Evolutionary conservation across 2,888 invertebrate species (phyloP), one percentile per base, ranked within the genome.

Genomic region (Conistra vaccinii): DNA sequence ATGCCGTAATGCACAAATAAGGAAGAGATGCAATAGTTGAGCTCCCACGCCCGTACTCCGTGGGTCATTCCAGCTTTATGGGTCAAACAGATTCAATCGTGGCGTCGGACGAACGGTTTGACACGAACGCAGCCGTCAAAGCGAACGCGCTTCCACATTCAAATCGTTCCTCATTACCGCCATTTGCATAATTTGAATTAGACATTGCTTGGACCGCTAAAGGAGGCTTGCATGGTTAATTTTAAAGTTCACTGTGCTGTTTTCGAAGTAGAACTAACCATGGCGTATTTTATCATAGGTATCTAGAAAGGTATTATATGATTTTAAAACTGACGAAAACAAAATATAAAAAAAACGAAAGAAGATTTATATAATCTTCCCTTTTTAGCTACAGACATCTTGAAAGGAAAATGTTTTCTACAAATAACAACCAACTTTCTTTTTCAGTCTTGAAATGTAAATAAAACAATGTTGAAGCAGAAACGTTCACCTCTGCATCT

Each of bases 31-130:
- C 78, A 80, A 80, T 78, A 80, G 73, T 69, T 69, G 51, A 69
- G 80, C 81, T 86, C 87, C 85, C 88, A 87, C 88, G 87, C 78
- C 76, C 77, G 65, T n/a, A 75, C 74, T 75, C 69, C 84, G 67
- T 77, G 71, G 85, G 85, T 76, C 78, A 87, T 79, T 85, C 67
- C 68, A 66, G 55, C 65, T 87, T 83, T 85, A 87, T 87, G 78
- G 86, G 85, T 87, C 88, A 87, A 87, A 68, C 81, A 76, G 70
- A 88, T 87, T 85, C 88, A 80, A 85, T 85, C 87, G 84, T 58
- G 84, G 76, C 68, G 73, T 69, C 70, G 72, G 75, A 86, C 73
- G 75, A 78, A 86, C 85, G 69, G 77, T 73, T 81, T 85, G 73
- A 86, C 83, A 78, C 81, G 80, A 81, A 70, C 69, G 39, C 39